phyloP scores from a whole-genome alignment of 1,140 invertebrate species.

The Pachypsylla venusta region DNA sequence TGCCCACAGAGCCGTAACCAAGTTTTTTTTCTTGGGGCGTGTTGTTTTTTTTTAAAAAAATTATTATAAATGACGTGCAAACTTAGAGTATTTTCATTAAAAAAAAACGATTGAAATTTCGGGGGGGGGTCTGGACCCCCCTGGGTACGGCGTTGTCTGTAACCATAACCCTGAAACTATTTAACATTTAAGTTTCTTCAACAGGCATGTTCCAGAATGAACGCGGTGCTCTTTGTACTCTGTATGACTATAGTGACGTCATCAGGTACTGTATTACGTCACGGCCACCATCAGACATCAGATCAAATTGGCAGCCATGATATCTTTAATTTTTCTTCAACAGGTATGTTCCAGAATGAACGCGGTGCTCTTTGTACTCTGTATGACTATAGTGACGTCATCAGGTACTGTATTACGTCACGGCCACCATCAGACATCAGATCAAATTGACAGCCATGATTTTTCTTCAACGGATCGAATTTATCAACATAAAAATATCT shows the following conservation, averaged over 20 bases:
- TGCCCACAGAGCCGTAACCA: too few species aligned
- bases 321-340: too few species aligned
- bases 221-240: background rate
- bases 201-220: conserved; percentile 7
- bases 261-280: background rate
- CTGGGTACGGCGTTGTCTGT: too few species aligned
- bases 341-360: conserved; percentile 7
- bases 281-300: background rate
- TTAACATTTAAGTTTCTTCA: too few species aligned
- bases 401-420: background rate
- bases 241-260: background rate
- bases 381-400: background rate
- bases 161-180: too few species aligned
- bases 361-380: background rate
- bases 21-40: too few species aligned
- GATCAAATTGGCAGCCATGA: background rate
- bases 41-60: too few species aligned
- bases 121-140: too few species aligned
- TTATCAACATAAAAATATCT: background rate
- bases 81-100: too few species aligned
- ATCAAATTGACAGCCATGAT: background rate
- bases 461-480: background rate
- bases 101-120: too few species aligned
- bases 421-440: background rate
- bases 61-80: too few species aligned